Percentiles rank a stretch among this genome's conserved stretches.
phyloP scores from a whole-genome alignment of 2,888 invertebrate genomes.

The Ligdia adustata region DNA sequence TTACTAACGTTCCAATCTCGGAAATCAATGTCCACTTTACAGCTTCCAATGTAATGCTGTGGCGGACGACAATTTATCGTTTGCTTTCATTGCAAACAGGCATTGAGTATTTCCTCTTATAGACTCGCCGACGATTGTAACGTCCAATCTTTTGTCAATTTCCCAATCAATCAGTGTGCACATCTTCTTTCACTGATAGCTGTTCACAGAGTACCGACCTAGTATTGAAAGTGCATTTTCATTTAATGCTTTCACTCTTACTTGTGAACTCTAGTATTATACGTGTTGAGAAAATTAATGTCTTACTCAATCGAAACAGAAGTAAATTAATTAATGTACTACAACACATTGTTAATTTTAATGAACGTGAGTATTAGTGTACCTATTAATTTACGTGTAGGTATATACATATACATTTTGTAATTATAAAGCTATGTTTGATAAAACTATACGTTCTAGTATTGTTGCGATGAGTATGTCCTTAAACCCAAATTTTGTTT shows the following conservation, averaged over 20 bases:
- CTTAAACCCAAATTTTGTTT: too few species aligned
- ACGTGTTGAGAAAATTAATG: neutral
- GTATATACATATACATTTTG: too few species aligned
- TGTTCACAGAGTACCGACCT: neutral
- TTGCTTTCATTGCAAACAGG: slow-evolving; percentile 38
- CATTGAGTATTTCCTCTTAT: slow-evolving; percentile 1
- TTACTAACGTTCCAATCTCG: too few species aligned
- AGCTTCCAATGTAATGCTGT: slow-evolving; percentile 51
- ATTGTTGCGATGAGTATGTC: too few species aligned
- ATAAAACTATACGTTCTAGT: too few species aligned
- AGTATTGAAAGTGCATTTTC: neutral
- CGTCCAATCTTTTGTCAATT: slow-evolving; percentile 33
- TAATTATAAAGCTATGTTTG: too few species aligned
- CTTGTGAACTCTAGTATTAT: too few species aligned
- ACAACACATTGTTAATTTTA: neutral
- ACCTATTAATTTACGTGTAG: too few species aligned
- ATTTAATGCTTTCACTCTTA: neutral
- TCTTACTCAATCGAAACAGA: neutral
- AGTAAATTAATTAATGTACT: neutral
- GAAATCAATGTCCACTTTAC: slow-evolving; percentile 2
- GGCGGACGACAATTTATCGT: slow-evolving; percentile 53
- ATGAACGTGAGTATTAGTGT: neutral
- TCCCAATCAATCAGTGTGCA: slow-evolving; percentile 40
- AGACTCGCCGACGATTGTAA: slow-evolving; percentile 4
- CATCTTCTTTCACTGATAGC: slow-evolving; percentile 14